Evolutionary conservation across 2,797 vertebrate genomes (phyloP).

Genomic region (Hemibagrus guttatus): DNA sequence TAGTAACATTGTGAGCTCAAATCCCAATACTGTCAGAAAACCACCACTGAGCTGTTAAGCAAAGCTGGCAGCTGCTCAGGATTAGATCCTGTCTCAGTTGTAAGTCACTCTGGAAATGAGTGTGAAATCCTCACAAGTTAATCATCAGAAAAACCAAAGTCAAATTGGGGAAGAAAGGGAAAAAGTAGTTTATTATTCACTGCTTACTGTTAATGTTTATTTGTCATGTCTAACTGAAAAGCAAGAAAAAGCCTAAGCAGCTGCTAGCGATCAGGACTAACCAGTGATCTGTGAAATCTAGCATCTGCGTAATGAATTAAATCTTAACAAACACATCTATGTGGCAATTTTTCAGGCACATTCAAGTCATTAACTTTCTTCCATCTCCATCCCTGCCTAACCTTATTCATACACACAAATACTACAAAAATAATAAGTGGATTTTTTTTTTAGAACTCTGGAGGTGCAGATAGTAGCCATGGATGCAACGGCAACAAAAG

Average conservation of each 20-base stretch:
- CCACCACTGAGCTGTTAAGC: conserved; percentile 9
- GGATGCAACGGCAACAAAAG: conserved; percentile 4
- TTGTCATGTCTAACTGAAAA: neutral
- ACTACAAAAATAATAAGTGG: neutral
- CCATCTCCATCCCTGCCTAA: neutral
- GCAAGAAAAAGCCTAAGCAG: neutral
- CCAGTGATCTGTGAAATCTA: conserved; percentile 7
- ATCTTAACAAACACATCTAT: neutral
- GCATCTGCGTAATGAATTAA: neutral
- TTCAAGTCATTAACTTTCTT: neutral
- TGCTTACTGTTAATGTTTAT: neutral
- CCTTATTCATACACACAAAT: neutral
- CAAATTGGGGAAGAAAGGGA: neutral
- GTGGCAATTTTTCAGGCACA: neutral
- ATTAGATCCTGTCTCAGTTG: neutral
- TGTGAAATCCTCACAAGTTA: neutral
- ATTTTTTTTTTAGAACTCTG: conserved; percentile 1
- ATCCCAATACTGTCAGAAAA: conserved; percentile 7
- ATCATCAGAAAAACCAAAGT: neutral
- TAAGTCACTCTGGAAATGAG: neutral
- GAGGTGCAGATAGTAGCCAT: conserved; percentile 18
- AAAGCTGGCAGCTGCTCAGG: neutral
- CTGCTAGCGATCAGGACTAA: conserved; percentile 7
- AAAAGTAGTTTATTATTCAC: conserved; percentile 14
- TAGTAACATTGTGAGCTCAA: neutral